phyloP scores from a whole-genome alignment of 2,113 vertebrate species.

The Semicossyphus pulcher region DNA sequence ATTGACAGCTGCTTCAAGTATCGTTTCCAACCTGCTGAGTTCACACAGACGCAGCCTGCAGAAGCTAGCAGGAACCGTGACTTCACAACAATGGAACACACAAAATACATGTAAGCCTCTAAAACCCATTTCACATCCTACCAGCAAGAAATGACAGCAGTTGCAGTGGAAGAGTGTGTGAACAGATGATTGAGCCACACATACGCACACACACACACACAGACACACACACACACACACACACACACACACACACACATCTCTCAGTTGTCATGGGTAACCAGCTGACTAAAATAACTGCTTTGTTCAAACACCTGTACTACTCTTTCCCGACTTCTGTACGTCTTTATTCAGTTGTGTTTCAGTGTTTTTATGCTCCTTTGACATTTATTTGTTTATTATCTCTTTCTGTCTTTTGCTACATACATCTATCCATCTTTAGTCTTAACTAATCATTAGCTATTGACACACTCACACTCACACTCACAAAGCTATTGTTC shows the following conservation, averaged over 20 bases:
- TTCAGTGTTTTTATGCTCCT: neutral
- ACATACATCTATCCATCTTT: neutral
- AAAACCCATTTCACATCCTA: constrained; percentile 12
- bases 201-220: neutral
- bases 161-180: neutral
- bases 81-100: neutral
- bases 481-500: neutral
- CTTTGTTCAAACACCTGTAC: constrained; percentile 50
- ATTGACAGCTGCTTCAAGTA: neutral
- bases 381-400: neutral
- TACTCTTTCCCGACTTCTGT: neutral
- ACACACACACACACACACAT: neutral
- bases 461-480: neutral
- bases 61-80: neutral
- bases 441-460: neutral
- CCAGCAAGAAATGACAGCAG: constrained; percentile 14
- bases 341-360: neutral
- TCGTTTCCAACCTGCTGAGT: constrained; percentile 4
- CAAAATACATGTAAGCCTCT: constrained; percentile 2
- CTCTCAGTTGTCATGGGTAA: constrained; percentile 64
- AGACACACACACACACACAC: neutral
- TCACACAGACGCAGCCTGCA: neutral
- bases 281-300: constrained; percentile 53
- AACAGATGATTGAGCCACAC: constrained; percentile 17
- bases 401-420: neutral